These are phyloP conservation scores for Scaptodrosophila latifasciaeformis DNA, from an alignment of 2,888 invertebrate species.

Conservation along the genomic window DNA sequence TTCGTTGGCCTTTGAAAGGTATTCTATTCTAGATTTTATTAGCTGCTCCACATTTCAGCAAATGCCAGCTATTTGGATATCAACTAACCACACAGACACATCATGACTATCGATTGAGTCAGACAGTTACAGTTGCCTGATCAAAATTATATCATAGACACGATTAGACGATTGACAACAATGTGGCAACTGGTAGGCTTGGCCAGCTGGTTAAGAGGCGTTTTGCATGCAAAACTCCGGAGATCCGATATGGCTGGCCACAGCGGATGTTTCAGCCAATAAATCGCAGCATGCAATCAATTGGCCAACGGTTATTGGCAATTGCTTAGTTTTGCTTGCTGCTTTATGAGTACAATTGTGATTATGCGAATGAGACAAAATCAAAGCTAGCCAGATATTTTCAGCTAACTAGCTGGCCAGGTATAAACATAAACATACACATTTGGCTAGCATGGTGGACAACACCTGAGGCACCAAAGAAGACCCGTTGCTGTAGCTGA, in stretches of 20 bases:
- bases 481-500: constrained; percentile 45
- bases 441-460: constrained; percentile 18
- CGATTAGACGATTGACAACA: constrained; percentile 28
- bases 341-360: too few relatives aligned
- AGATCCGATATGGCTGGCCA: too few relatives aligned
- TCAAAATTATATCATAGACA: constrained; percentile 54
- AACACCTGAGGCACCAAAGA: background rate
- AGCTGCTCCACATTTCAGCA: too few relatives aligned
- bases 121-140: constrained; percentile 34
- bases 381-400: constrained; percentile 51
- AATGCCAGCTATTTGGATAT: too few relatives aligned
- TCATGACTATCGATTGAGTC: too few relatives aligned
- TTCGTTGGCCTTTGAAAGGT: too few relatives aligned
- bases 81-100: too few relatives aligned
- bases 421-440: too few relatives aligned
- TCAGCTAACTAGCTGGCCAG: constrained; percentile 31
- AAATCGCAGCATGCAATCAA: constrained; percentile 43
- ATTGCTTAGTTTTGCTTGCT: constrained; percentile 25
- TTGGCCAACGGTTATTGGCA: constrained; percentile 60
- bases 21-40: too few relatives aligned
- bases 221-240: too few relatives aligned
- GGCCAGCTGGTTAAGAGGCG: too few relatives aligned
- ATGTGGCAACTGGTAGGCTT: constrained; percentile 30
- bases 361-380: constrained; percentile 17
- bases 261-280: constrained; percentile 48